Evolutionary conservation across 2,797 vertebrate species (phyloP).

Genomic region (Sebastes hopkinsi): DNA sequence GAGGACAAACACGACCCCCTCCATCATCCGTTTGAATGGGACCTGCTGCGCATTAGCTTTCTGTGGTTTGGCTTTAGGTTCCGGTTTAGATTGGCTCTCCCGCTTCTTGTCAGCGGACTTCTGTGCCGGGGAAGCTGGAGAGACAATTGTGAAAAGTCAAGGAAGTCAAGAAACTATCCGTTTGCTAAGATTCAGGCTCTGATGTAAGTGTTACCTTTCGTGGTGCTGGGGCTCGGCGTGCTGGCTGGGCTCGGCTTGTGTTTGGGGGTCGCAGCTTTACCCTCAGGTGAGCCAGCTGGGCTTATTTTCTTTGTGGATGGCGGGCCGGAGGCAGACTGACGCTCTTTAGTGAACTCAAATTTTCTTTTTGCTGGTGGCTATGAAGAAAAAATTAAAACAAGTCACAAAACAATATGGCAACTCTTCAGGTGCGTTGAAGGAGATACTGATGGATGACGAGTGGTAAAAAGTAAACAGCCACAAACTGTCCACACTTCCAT

Average conservation of each 20-base stretch:
- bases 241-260: slow-evolving; percentile 70
- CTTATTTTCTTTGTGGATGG: slow-evolving; percentile 76
- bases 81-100: slow-evolving; percentile 59
- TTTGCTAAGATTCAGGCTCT: not conserved
- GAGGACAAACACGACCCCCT: slow-evolving; percentile 90
- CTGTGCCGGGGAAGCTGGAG: slow-evolving; percentile 58
- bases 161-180: not conserved
- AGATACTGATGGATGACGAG: not conserved
- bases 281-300: slow-evolving; percentile 67
- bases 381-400: not conserved
- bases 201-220: slow-evolving; percentile 73
- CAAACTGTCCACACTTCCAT: not conserved
- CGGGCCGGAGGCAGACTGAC: slow-evolving; percentile 58
- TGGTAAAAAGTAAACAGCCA: not conserved
- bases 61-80: slow-evolving; percentile 54
- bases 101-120: slow-evolving; percentile 67
- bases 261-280: slow-evolving; percentile 63
- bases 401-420: not conserved
- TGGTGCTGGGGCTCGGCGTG: slow-evolving; percentile 65
- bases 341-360: slow-evolving; percentile 89
- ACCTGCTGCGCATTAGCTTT: slow-evolving; percentile 59
- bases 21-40: slow-evolving; percentile 81
- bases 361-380: slow-evolving; percentile 86
- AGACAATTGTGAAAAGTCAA: not conserved
- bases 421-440: not conserved